These are phyloP conservation scores for Triplophysa dalaica DNA, from an alignment of 2,113 vertebrate genomes.

Conservation along the genomic window DNA sequence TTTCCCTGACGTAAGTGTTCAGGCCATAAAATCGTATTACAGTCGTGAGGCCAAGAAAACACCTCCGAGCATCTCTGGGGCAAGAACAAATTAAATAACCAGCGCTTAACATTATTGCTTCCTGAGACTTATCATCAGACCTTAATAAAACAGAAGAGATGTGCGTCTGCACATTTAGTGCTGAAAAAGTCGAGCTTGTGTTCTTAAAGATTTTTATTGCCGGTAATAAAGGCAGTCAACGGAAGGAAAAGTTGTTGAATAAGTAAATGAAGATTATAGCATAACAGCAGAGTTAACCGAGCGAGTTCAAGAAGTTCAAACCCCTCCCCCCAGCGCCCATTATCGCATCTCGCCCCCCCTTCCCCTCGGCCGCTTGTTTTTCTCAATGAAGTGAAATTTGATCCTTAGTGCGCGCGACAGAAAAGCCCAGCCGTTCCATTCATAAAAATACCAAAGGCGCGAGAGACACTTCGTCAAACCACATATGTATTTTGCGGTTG, in stretches of 20 bases:
- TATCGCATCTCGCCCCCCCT: constrained; percentile 13
- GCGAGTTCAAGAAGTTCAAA: constrained; percentile 49
- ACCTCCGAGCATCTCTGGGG: constrained; percentile 10
- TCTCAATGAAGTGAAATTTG: constrained; percentile 78
- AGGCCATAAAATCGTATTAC: constrained; percentile 29
- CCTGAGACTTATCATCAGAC: constrained; percentile 39
- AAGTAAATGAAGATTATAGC: constrained; percentile 21
- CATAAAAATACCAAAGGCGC: constrained; percentile 57
- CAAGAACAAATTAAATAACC: constrained; percentile 40
- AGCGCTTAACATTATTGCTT: constrained; percentile 50
- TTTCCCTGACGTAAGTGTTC: constrained; percentile 42
- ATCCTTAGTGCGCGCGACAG: constrained; percentile 51
- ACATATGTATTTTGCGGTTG: not conserved
- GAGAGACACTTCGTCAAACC: not conserved
- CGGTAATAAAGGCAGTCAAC: constrained; percentile 9
- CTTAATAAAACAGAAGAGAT: constrained; percentile 2
- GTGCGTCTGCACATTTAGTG: not conserved
- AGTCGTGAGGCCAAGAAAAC: constrained; percentile 23
- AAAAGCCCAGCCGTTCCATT: constrained; percentile 57
- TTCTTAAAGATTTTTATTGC: constrained; percentile 12
- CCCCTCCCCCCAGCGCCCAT: not conserved
- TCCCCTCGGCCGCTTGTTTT: constrained; percentile 67
- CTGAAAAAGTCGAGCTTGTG: not conserved
- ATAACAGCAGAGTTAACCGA: constrained; percentile 13
- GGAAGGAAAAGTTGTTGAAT: constrained; percentile 7